Conservation (phyloP, 2,797 vertebrate species). For the Crypturellus tataupa region DNA sequence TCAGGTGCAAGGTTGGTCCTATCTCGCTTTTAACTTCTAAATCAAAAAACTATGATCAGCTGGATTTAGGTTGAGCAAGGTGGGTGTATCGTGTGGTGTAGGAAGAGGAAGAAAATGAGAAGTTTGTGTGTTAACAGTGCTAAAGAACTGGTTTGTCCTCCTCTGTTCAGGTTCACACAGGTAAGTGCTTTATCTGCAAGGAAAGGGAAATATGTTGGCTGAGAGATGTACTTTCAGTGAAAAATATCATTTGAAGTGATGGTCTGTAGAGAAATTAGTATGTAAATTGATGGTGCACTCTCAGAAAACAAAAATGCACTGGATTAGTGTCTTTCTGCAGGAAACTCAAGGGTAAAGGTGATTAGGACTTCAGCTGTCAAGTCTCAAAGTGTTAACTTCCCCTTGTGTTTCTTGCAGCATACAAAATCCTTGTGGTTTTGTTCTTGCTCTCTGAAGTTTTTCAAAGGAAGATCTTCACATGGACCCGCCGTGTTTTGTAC, state of each 20-base stretch:
- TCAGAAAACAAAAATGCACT: background rate
- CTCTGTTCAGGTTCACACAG: background rate
- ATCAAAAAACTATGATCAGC: background rate
- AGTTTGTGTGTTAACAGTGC: background rate
- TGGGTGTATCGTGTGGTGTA: background rate
- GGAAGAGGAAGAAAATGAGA: background rate
- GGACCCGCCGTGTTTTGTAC: background rate
- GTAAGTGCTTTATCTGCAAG: background rate
- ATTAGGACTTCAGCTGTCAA: background rate
- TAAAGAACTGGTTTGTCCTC: background rate
- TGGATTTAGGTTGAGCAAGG: background rate
- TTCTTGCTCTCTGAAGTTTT: constrained; percentile 18
- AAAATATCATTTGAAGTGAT: background rate
- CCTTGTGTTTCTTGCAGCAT: background rate
- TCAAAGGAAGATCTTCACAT: background rate
- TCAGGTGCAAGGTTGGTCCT: background rate
- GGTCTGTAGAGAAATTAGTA: background rate
- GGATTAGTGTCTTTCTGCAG: background rate
- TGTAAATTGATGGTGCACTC: background rate
- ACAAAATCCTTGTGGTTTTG: constrained; percentile 21
- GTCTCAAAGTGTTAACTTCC: background rate
- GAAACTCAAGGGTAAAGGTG: background rate
- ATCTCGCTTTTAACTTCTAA: background rate
- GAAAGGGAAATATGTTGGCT: background rate
- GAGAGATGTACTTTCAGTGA: background rate